Conservation (phyloP, 2,113 vertebrate species). For the Eira barbara region DNA sequence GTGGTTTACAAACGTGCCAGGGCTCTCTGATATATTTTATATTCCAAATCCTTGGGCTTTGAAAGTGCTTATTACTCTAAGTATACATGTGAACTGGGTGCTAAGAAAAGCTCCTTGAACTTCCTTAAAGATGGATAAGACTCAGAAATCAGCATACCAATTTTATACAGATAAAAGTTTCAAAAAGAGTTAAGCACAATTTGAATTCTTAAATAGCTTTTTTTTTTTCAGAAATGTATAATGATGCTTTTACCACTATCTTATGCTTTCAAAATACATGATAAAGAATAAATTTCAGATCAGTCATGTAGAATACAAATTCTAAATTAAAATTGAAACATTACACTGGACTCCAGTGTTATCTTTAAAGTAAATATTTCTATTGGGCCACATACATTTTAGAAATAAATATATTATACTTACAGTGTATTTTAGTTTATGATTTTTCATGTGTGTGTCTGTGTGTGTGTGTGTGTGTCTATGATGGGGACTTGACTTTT, state of each 20-base stretch:
- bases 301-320: background rate
- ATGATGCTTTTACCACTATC: background rate
- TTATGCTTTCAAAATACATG: background rate
- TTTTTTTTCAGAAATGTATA: conserved; percentile 3
- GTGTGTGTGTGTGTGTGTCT: background rate
- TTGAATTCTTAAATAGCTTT: background rate
- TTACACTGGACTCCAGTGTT: background rate
- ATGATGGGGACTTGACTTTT: background rate
- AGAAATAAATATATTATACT: background rate
- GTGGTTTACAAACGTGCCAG: background rate
- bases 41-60: background rate
- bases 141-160: background rate
- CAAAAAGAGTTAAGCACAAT: background rate
- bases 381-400: background rate
- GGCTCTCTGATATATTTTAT: background rate
- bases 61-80: background rate
- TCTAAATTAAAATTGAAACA: conserved; percentile 18
- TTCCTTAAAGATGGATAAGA: background rate
- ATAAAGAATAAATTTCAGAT: background rate
- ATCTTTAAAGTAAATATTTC: background rate
- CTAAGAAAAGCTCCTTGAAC: background rate
- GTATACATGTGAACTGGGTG: background rate
- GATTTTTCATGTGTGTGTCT: background rate
- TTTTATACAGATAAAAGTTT: background rate
- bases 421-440: background rate